Evolutionary conservation across 2,888 invertebrate genomes (phyloP).

Genomic region (Conus canariensis): DNA sequence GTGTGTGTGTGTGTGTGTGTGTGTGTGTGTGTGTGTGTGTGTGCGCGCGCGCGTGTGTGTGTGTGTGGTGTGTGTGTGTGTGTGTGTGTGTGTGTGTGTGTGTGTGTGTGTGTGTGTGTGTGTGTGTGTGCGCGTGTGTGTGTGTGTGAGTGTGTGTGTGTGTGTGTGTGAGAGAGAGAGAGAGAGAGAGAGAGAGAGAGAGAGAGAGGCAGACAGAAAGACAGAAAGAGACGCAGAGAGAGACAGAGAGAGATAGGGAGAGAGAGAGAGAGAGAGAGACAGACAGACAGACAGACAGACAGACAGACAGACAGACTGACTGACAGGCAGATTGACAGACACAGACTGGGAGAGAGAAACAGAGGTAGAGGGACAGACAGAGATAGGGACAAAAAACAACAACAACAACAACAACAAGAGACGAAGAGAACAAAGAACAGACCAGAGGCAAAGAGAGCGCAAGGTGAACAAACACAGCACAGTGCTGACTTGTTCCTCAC

Average conservation of each 20-base stretch:
- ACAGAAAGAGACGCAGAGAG: background rate
- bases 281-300: constrained; percentile 27
- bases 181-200: constrained; percentile 12
- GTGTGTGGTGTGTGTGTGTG: no score
- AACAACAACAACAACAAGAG: no score
- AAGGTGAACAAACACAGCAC: no score
- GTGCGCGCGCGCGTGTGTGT: no score
- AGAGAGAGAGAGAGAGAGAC: constrained; percentile 36
- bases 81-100: no score
- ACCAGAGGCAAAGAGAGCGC: background rate
- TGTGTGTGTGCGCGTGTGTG: no score
- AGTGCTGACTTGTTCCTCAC: no score
- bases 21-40: no score
- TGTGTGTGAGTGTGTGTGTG: no score
- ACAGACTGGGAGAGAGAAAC: background rate
- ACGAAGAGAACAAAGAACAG: no score
- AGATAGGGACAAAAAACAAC: background rate
- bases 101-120: no score
- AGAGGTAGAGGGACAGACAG: background rate
- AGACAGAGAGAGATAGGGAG: background rate
- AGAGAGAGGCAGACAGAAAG: constrained; percentile 37
- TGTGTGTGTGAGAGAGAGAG: constrained; percentile 26
- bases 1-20: no score
- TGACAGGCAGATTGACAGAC: background rate
- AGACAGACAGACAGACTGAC: background rate